Evolutionary conservation across 2,113 vertebrate species (phyloP).

Genomic region (Rattus rattus): DNA sequence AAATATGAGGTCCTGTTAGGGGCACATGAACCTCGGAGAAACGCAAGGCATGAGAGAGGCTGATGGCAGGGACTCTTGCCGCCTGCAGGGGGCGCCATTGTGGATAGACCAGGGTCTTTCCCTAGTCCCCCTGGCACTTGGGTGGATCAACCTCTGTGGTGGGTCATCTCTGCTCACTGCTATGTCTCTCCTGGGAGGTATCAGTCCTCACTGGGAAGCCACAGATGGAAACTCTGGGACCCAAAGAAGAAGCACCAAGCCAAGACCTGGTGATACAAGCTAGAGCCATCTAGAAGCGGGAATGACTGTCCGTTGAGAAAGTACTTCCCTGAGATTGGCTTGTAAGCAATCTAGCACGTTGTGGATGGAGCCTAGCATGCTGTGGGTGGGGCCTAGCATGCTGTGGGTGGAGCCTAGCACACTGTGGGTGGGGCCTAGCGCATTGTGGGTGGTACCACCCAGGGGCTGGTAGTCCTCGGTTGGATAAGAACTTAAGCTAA

Average conservation of each 20-base stretch:
- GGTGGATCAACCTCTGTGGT: too few species aligned
- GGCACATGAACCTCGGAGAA: background rate
- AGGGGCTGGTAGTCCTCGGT: background rate
- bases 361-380: background rate
- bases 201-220: background rate
- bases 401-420: background rate
- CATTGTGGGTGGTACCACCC: background rate
- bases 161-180: too few species aligned
- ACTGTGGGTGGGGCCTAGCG: background rate
- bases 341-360: background rate
- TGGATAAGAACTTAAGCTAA: background rate
- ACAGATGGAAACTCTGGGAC: background rate
- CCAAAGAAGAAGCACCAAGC: background rate
- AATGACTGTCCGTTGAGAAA: background rate
- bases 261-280: background rate
- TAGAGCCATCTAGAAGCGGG: background rate
- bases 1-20: background rate
- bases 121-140: background rate
- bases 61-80: background rate
- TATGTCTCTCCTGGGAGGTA: background rate
- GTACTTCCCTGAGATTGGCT: background rate
- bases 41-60: background rate
- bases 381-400: background rate
- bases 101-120: background rate
- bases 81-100: background rate